A percentile compares a stretch with the other conserved stretches of the same genome.
phyloP scores from a whole-genome alignment of 1,140 invertebrate species.

The Ceratosolen solmsi region DNA sequence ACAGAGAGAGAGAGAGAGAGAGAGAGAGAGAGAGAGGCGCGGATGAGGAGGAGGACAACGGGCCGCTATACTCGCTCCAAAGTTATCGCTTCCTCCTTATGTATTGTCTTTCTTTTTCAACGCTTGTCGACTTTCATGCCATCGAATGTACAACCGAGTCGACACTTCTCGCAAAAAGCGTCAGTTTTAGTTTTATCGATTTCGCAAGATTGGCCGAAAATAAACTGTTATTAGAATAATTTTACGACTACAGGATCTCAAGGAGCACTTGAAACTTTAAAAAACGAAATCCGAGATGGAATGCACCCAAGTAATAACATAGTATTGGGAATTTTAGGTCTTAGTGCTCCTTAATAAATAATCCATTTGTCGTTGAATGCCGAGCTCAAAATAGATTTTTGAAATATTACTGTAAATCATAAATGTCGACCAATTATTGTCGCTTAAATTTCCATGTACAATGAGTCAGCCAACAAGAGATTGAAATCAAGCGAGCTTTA shows the following conservation, averaged over 20 bases:
- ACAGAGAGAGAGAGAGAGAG: background rate
- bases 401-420: no score
- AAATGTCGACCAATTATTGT: no score
- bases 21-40: background rate
- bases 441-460: no score
- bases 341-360: background rate
- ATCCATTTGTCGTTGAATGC: no score
- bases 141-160: background rate
- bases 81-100: background rate
- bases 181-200: background rate
- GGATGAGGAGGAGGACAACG: background rate
- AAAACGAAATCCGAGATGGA: no score
- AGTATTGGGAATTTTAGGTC: no score
- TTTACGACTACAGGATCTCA: background rate
- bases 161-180: background rate
- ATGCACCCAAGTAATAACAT: no score
- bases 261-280: background rate
- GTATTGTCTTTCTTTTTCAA: background rate
- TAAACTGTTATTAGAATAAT: background rate
- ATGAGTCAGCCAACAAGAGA: no score
- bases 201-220: background rate
- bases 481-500: no score
- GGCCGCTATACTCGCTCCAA: background rate
- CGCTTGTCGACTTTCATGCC: background rate
- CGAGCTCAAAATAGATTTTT: no score